Evolutionary conservation across 2,888 invertebrate genomes (phyloP).

Genomic region (Scaptomyza polygonia): DNA sequence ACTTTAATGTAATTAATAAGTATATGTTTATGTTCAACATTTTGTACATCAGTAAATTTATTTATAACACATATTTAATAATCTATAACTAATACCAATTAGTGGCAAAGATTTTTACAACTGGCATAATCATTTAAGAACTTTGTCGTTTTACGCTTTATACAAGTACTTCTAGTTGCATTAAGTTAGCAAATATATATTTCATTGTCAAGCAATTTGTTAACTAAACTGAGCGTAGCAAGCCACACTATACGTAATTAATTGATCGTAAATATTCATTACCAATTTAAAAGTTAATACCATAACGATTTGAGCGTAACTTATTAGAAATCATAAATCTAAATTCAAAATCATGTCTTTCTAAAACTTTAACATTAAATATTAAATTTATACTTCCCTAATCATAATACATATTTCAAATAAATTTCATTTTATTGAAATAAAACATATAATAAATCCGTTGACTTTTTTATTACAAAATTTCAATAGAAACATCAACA

Average conservation of each 20-base stretch:
- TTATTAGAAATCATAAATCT: slow-evolving; percentile 36
- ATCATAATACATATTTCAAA: slow-evolving; percentile 38
- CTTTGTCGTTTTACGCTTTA: slow-evolving; percentile 66
- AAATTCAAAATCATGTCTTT: slow-evolving; percentile 28
- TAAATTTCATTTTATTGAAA: slow-evolving; percentile 46
- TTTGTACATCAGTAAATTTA: slow-evolving; percentile 59
- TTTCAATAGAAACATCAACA: slow-evolving; percentile 6
- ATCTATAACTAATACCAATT: slow-evolving; percentile 15
- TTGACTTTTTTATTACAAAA: slow-evolving; percentile 5
- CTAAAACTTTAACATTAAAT: slow-evolving; percentile 17
- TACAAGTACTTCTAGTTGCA: slow-evolving; percentile 37
- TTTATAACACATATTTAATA: slow-evolving; percentile 53
- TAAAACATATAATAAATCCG: slow-evolving; percentile 1
- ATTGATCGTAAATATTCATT: slow-evolving; percentile 35
- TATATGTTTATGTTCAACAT: slow-evolving; percentile 55
- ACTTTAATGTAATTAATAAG: slow-evolving; percentile 52
- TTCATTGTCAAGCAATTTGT: slow-evolving; percentile 66
- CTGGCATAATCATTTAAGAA: slow-evolving; percentile 68
- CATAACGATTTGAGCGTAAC: slow-evolving; percentile 36
- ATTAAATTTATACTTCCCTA: slow-evolving; percentile 43
- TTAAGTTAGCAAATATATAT: slow-evolving; percentile 20
- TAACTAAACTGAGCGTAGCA: slow-evolving; percentile 31
- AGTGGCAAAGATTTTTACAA: slow-evolving; percentile 25
- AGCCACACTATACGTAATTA: slow-evolving; percentile 62
- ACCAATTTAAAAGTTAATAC: slow-evolving; percentile 22